Base-by-base conservation (phyloP, 2,888 invertebrate species). In the Muscina levida region DNA sequence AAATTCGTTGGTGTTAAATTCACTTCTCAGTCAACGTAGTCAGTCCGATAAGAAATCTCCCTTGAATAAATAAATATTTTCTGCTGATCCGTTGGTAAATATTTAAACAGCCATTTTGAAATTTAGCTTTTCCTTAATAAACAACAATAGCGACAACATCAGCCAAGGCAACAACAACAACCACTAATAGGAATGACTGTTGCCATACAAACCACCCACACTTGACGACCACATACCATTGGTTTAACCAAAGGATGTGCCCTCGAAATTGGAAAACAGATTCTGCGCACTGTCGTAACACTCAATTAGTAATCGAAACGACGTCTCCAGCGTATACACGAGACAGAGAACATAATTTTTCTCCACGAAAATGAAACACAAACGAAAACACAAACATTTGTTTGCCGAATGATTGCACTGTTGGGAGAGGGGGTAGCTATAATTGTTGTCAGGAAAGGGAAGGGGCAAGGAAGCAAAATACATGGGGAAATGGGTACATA, bases 51-150 rank as follows among this genome's bases (percentile, higher is more conserved):
- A 62, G 19, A 42, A 62, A 62, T 62, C 62, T 62, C 77, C 74
- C 67, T 74, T 39, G 57, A 72, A 59, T 26, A 82, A 62, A 71
- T 57, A 76, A 22, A 56, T n/a, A n/a, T n/a, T n/a, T 42, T 31
- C 77, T 44, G 74, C 80, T 73, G 71, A 78, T 77, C 77, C 77
- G 48, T 68, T 68, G 74, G 46, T 59, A 88, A 88, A 87, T 89
- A 86, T 89, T 89, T 88, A 85, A 81, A 86, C 88, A 89, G 90
- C 89, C 89, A 89, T 89, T 89, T 89, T 89, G 90, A 85, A 87
- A 77, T 59, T 59, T 19, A 65, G 15, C 79, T 84, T 82, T 77
- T 79, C 72, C 71, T 79, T 77, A 48, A 48, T 59, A 48, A 75
- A 26, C 59, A 67, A 19, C 57, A 70, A 31, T 8, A 31, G 31